These are phyloP conservation scores for Leptura quadrifasciata DNA, from an alignment of 2,888 invertebrate genomes.

Conservation along the genomic window DNA sequence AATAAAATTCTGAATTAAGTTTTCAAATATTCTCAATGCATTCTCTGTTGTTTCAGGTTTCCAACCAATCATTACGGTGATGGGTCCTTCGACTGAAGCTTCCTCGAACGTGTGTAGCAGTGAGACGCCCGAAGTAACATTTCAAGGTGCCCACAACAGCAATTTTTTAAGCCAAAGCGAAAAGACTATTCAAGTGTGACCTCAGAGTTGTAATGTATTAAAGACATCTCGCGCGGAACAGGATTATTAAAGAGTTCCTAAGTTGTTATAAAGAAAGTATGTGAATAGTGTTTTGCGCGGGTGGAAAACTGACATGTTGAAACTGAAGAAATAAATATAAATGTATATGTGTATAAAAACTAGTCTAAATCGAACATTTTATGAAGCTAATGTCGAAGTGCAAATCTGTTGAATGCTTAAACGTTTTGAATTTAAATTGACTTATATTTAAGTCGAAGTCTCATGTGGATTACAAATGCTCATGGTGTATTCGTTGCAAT, in stretches of 20 bases:
- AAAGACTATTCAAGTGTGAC: conserved; percentile 79
- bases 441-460: conserved; percentile 36
- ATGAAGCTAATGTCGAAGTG: conserved; percentile 40
- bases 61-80: conserved; percentile 77
- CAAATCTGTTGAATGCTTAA: conserved; percentile 40
- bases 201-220: conserved; percentile 78
- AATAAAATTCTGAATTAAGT: too few relatives aligned
- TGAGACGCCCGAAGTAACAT: conserved; percentile 68
- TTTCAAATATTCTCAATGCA: not conserved
- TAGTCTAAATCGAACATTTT: conserved; percentile 63
- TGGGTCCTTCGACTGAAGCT: conserved; percentile 73
- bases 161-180: conserved; percentile 65
- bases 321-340: conserved; percentile 23
- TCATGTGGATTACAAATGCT: conserved; percentile 40
- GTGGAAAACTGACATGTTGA: conserved; percentile 37
- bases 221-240: conserved; percentile 76
- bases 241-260: conserved; percentile 72
- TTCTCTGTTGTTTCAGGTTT: conserved; percentile 73
- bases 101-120: conserved; percentile 52
- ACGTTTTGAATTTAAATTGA: conserved; percentile 39
- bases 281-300: conserved; percentile 51
- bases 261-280: conserved; percentile 61
- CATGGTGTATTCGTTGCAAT: conserved; percentile 42
- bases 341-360: conserved; percentile 68
- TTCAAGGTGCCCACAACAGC: conserved; percentile 66